Base-by-base conservation (phyloP, 2,888 invertebrate genomes). In the Peribatodes rhomboidaria region DNA sequence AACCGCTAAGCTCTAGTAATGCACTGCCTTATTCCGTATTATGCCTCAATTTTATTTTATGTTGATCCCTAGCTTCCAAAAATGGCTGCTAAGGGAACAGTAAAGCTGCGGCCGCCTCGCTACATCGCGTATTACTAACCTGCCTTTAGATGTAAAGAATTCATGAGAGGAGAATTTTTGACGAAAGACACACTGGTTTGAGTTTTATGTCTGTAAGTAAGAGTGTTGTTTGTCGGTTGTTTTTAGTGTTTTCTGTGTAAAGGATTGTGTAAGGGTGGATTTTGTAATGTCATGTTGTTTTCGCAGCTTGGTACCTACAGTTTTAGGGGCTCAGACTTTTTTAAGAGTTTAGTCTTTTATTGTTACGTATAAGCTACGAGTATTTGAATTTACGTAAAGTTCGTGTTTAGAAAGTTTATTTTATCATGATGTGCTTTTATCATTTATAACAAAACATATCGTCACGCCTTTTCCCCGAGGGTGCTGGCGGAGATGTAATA, bases 31-130 rank as follows among this genome's bases (percentile, higher is more conserved):
- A 79, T 77, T 80, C 56, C 70, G 71, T 81, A 77, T 76, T 79
- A 81, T 78, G 74, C 81, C 83, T 81, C 84, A 81, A 85, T 85
- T 87, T 87, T 84, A 87, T 87, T 88, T 87, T 85, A 87, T 83
- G 85, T 82, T 87, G 83, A 87, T 86, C 87, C 86, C 79, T 37
- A 75, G 80, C 80, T 82, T 72, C 81, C 75, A 75, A 73, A 75
- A 82, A 87, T 81, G 83, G 80, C 78, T 80, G 83, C 75, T 83
- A 64, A 75, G 88, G 88, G 87, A 87, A 82, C 84, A 72, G 77
- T 86, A 86, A 88, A 86, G 82, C 83, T 75, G 81, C 81, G 78
- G 78, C 76, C 69, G 64, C 44, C 42, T 63, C 65, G 67, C 75
- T 76, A 72, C 75, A 79, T 74, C 83, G 76, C 79, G 83, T 80